These are phyloP conservation scores for Pecten maximus DNA, from an alignment of 2,888 invertebrate species.

Conservation along the genomic window DNA sequence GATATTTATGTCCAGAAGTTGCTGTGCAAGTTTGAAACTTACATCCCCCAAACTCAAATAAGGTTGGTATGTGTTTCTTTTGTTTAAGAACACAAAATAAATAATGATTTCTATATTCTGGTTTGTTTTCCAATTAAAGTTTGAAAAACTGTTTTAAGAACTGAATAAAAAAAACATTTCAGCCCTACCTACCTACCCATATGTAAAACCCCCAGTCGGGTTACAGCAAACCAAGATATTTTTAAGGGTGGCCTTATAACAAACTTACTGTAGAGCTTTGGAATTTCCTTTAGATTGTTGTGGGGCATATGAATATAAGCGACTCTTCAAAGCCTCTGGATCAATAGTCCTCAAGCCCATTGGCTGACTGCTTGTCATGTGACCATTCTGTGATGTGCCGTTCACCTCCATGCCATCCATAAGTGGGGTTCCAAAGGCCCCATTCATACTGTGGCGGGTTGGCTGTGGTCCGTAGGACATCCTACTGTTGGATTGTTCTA, in stretches of 20 bases:
- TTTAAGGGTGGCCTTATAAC: background rate
- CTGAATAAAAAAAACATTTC: too few relatives aligned
- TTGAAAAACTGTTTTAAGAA: too few relatives aligned
- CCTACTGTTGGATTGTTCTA: background rate
- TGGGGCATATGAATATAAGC: slow-evolving; percentile 79
- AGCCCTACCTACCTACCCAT: too few relatives aligned
- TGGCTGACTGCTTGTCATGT: slow-evolving; percentile 47
- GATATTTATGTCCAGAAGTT: too few relatives aligned
- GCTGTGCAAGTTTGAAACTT: too few relatives aligned
- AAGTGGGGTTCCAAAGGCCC: slow-evolving; percentile 47
- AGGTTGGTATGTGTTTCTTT: too few relatives aligned
- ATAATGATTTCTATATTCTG: too few relatives aligned
- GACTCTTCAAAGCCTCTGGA: slow-evolving; percentile 74
- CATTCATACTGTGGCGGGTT: slow-evolving; percentile 66
- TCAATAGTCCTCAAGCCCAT: slow-evolving; percentile 71
- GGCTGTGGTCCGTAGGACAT: slow-evolving; percentile 67
- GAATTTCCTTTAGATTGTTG: slow-evolving; percentile 73
- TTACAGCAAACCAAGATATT: too few relatives aligned
- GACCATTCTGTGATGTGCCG: slow-evolving; percentile 47
- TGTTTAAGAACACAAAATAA: too few relatives aligned
- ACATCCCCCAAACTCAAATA: too few relatives aligned
- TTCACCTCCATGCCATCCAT: slow-evolving; percentile 45
- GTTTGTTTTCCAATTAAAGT: too few relatives aligned
- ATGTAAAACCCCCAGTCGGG: too few relatives aligned
- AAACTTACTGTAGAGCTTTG: slow-evolving; percentile 63